Evolutionary conservation across 1,140 invertebrate genomes (phyloP), one percentile per base, ranked within the genome.

Genomic region (Temnothorax curvispinosus): DNA sequence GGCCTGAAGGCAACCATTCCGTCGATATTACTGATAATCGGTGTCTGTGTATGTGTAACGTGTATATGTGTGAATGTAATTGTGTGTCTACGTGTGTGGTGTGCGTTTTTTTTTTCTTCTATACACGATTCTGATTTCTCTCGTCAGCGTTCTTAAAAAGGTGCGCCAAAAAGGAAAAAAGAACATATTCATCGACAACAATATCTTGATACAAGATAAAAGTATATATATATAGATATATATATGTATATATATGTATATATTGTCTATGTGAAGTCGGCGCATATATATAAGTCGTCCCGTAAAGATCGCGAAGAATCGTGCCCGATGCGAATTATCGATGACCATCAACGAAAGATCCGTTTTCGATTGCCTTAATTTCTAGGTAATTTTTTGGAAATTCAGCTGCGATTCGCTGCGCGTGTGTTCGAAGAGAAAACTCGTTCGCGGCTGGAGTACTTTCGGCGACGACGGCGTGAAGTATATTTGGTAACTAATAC

Each of bases 1-100:
- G 94, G 94, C 93, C 94, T 94, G 93, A 94, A 95, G 94, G 94
- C 94, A 94, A 95, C 92, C 91, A 93, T 94, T 94, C 92, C 93
- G 91, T 94, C 93, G 92, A 94, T 95, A 95, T 94, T 94, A 93
- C 90, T 91, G 92, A 93, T 93, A 93, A 92, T 92, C 88, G 78
- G 87, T 90, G 78, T 88, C 75, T 78, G 64, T 72, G 74, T 88
- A 67, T 84, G 75, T 77, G 41, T 65, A n/a, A 9, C 88, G 84
- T 90, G 71, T 88, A 77, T 87, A 41, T 81, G 44, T 78, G 15
- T 47, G 11, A 75, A n/a, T 78, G n/a, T 69, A 18, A 65, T 8
- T 11, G 7, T 6, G 62, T 38, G 41, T 47, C 1, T n/a, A 62
- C n/a, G n/a, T 67, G n/a, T 69, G 35, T 58, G 35, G 38, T 41